Conservation (phyloP, 2,113 vertebrate species). For the Colius striatus region DNA sequence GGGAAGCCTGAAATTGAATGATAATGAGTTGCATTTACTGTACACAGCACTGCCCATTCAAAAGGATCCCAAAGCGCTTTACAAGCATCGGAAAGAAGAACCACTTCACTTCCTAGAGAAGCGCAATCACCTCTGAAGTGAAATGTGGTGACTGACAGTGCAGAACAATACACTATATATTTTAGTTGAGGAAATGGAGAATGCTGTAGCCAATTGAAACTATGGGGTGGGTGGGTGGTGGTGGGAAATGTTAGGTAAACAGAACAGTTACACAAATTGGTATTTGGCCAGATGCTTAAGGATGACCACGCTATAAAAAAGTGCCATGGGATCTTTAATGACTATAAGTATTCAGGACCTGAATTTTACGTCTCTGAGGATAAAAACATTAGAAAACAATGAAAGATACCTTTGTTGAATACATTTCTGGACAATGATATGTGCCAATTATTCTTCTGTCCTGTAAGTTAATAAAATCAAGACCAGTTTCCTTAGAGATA, state of each 20-base stretch:
- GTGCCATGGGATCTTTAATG: conserved; percentile 73
- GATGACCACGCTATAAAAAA: conserved; percentile 54
- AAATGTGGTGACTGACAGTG: conserved; percentile 60
- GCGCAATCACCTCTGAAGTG: conserved; percentile 49
- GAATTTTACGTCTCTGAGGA: conserved; percentile 60
- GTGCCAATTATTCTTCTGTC: conserved; percentile 80
- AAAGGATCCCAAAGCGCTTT: conserved; percentile 75
- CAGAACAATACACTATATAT: conserved; percentile 41
- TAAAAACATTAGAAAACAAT: conserved; percentile 74
- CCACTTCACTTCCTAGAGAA: conserved; percentile 55
- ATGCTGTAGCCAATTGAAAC: conserved; percentile 72
- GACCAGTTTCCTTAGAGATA: conserved; percentile 78
- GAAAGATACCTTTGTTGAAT: conserved; percentile 80
- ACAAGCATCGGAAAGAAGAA: conserved; percentile 61
- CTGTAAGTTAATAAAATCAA: conserved; percentile 80
- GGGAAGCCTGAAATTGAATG: not conserved
- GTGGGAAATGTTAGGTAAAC: conserved; percentile 58
- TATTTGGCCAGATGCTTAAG: conserved; percentile 32
- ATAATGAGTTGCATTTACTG: not conserved
- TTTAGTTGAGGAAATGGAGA: conserved; percentile 67
- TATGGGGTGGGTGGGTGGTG: conserved; percentile 67
- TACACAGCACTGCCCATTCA: conserved; percentile 38
- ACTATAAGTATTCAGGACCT: conserved; percentile 40
- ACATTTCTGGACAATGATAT: conserved; percentile 81
- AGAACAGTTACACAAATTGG: conserved; percentile 53